Evolutionary conservation across 2,113 vertebrate species (phyloP), one percentile per base, ranked within the genome.

Genomic region (Silurus asotus): DNA sequence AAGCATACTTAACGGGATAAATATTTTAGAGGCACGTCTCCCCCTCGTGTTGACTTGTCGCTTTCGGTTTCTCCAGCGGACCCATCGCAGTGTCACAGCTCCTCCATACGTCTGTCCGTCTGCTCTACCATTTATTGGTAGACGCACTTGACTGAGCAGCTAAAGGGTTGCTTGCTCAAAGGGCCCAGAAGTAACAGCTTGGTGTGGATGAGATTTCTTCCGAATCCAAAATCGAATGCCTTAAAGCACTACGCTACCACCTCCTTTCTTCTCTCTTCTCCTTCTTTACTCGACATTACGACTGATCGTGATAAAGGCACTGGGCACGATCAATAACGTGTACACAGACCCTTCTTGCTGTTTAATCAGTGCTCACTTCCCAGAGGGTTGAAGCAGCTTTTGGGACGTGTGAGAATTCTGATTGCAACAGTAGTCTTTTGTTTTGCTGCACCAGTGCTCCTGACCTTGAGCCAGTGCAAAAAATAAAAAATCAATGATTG

Each of bases 1-100:
- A 17, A 14, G 53, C 62, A 82, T 88, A 90, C 91, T 92, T 90
- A 90, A 76, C 81, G 61, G 65, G 37, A 87, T 92, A 85, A 92
- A 92, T 90, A 90, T 89, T 91, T 90, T 64, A 91, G 86, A 76
- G 62, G 79, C 78, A 49, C 76, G 75, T 84, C 82, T 75, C 53
- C 67, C 67, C 87, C 64, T n/a, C 49, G 62, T 74, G 37, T 85
- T 78, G 55, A 56, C 80, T 86, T 89, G 90, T 89, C 90, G 23
- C 87, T 86, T 89, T 82, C 55, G 56, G 88, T 91, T 89, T 83
- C 77, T 89, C 86, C 81, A 87, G 82, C 83, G 58, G 61, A 37
- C 62, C 51, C 64, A 37, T 55, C 64, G 11, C 58, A 49, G 48
- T 51, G 45, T 58, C 70, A 9, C 75, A 51, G 48, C 77, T 76